Evolutionary conservation across 1,140 invertebrate genomes (phyloP), one percentile per base, ranked within the genome.

Genomic region (Drosophila baimaii): DNA sequence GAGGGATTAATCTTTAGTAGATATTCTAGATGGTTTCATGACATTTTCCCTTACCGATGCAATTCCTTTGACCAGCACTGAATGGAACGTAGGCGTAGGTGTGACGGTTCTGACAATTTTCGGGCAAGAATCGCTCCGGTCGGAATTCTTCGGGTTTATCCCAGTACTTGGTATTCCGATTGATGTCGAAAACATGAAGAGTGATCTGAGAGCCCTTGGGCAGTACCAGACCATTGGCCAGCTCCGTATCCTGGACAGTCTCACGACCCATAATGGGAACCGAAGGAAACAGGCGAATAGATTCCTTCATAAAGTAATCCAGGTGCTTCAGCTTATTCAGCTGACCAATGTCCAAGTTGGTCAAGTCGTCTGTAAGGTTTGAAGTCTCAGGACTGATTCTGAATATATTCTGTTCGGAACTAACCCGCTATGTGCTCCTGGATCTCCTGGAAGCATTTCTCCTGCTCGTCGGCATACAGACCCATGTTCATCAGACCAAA

Each of bases 61-160:
- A 92, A 71, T 92, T 92, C 8, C 91, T 65, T 29, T 86, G 88
- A 1, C 90, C 90, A 15, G 89, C 91, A 75, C 90, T 91, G 77
- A 96, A 96, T 21, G 95, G 95, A 23, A 95, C 90, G 78, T 93
- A 95, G 7, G 93, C 79, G 65, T 92, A 94, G 0, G 89, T 93
- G 58, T 92, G 90, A 52, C 92, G 65, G 70, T 91, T 78, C 79
- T 79, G 17, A n/a, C 79, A 49, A 93, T 90, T 93, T 96, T 97
- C 91, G 94, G 93, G 55, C 71, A 61, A 75, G 92, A 97, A 97
- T 81, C 96, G 92, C 37, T 97, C 96, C 0, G 97, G 97, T 79
- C 95, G 93, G 79, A 97, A 98, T 23, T 91, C 92, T 6, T 95
- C 91, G 0, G 97, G 96, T 66, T 97, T 93, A 19, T 95, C 93